phyloP scores from a whole-genome alignment of 2,113 vertebrate species.

The Syngnathus floridae region DNA sequence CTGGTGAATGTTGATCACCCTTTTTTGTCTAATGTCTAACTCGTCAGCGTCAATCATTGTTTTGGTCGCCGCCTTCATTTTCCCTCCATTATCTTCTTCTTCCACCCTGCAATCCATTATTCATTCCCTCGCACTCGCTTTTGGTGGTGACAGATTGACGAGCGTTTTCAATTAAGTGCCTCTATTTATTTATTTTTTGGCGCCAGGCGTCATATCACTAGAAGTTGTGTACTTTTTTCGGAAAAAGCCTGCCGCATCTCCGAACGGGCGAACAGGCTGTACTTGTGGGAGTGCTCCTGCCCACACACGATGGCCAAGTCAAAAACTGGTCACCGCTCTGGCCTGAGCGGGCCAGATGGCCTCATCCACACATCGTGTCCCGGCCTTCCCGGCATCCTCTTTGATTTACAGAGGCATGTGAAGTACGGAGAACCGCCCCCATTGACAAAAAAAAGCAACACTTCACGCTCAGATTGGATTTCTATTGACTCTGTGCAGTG shows the following conservation, averaged over 20 bases:
- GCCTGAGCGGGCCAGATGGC: conserved; percentile 60
- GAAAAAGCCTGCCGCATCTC: conserved; percentile 42
- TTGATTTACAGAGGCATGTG: conserved; percentile 44
- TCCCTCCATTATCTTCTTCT: conserved; percentile 29
- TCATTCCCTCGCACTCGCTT: conserved; percentile 20
- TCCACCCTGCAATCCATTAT: conserved; percentile 37
- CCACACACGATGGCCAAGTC: conserved; percentile 26
- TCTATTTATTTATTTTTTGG: conserved; percentile 37
- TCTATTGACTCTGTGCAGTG: conserved; percentile 11
- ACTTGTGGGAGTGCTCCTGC: conserved; percentile 53
- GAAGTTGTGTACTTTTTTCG: conserved; percentile 32
- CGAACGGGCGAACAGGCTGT: conserved; percentile 53
- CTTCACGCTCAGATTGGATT: conserved; percentile 43
- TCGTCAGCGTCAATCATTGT: conserved; percentile 47
- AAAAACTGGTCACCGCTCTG: conserved; percentile 40
- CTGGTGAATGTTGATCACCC: conserved; percentile 40
- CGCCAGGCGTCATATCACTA: conserved; percentile 18
- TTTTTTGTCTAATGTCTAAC: conserved; percentile 34
- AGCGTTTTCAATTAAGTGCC: conserved; percentile 48
- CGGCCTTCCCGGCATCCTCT: conserved; percentile 32
- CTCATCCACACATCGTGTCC: conserved; percentile 40
- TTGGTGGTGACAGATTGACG: conserved; percentile 45
- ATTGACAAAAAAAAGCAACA: conserved; percentile 55
- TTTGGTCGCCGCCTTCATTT: conserved; percentile 25
- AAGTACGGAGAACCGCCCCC: conserved; percentile 33